Percentiles rank a stretch among this genome's conserved stretches.
These are phyloP conservation scores for Cremastinae sp. DNA, from an alignment of 2,888 invertebrate genomes.

Conservation along the genomic window DNA sequence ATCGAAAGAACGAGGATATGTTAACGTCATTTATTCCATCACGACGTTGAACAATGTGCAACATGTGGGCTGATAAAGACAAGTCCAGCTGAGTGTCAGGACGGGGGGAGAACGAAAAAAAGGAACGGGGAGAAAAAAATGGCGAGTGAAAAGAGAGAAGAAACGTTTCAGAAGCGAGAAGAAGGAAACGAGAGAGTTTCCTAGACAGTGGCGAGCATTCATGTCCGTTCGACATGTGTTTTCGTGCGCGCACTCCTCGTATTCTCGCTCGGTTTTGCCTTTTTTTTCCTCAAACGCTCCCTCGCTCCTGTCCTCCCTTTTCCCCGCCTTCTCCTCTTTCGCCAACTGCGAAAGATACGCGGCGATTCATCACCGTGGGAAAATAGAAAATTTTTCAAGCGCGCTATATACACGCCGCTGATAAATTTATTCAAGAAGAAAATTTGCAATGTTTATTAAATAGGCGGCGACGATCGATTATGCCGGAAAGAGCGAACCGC, in stretches of 20 bases:
- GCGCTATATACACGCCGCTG: too few species aligned
- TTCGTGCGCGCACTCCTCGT: constrained; percentile 35
- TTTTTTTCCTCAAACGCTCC: constrained; percentile 28
- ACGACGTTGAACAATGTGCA: neutral
- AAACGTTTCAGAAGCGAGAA: constrained; percentile 16
- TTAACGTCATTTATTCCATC: too few species aligned
- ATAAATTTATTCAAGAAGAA: neutral
- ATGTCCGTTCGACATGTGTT: constrained; percentile 53
- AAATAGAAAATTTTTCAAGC: constrained; percentile 15
- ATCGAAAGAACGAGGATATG: neutral
- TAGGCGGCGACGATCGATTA: neutral
- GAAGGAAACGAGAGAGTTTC: constrained; percentile 51
- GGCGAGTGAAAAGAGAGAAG: constrained; percentile 34
- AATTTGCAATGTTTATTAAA: neutral
- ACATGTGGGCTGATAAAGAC: constrained; percentile 29
- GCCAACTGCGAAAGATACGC: constrained; percentile 29
- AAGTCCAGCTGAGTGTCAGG: constrained; percentile 10
- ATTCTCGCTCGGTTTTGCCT: constrained; percentile 26
- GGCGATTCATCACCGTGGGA: constrained; percentile 40
- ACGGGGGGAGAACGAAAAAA: neutral
- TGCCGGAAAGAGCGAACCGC: too few species aligned
- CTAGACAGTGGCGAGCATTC: constrained; percentile 55
- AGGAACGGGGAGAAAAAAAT: constrained; percentile 15
- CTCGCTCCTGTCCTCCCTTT: constrained; percentile 26
- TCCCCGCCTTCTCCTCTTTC: constrained; percentile 14